These are phyloP conservation scores for Spea hammondii DNA, from an alignment of 2,797 vertebrate species.

Conservation along the genomic window DNA sequence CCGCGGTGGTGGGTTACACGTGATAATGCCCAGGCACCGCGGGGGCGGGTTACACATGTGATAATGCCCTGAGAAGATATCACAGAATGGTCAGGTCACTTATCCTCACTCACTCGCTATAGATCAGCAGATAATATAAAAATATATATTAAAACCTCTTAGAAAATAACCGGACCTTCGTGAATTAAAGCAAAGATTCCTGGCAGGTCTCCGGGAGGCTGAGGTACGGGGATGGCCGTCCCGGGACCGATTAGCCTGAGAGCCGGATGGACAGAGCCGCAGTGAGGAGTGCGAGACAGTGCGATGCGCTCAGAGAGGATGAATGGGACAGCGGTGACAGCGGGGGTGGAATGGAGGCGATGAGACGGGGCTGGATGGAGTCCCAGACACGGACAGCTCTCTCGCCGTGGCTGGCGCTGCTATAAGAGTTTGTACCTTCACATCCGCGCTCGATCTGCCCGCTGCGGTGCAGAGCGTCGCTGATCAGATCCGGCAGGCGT, in stretches of 20 bases:
- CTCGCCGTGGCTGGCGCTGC: slow-evolving; percentile 59
- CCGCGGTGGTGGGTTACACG: too few species aligned
- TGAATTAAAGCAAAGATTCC: too few species aligned
- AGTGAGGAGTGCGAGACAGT: neutral
- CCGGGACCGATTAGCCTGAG: neutral
- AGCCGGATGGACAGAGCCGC: slow-evolving; percentile 19
- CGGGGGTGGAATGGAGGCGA: slow-evolving; percentile 24
- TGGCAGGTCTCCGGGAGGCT: too few species aligned
- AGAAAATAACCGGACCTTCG: too few species aligned
- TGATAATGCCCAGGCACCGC: too few species aligned
- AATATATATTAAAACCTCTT: too few species aligned
- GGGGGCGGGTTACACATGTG: too few species aligned
- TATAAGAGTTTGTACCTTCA: slow-evolving; percentile 83
- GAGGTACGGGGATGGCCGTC: too few species aligned
- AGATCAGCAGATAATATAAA: too few species aligned
- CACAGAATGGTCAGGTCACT: too few species aligned
- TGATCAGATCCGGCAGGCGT: slow-evolving; percentile 94
- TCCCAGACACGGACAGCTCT: slow-evolving; percentile 32
- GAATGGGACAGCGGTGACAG: slow-evolving; percentile 19
- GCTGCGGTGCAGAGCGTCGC: slow-evolving; percentile 88
- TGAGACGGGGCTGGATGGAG: slow-evolving; percentile 9
- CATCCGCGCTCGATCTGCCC: slow-evolving; percentile 98
- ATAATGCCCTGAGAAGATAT: too few species aligned
- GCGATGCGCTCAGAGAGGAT: neutral
- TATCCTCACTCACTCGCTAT: too few species aligned